Percentiles rank a stretch among this genome's conserved stretches.
phyloP scores from a whole-genome alignment of 2,797 vertebrate species.

The Pangasius krempfi region DNA sequence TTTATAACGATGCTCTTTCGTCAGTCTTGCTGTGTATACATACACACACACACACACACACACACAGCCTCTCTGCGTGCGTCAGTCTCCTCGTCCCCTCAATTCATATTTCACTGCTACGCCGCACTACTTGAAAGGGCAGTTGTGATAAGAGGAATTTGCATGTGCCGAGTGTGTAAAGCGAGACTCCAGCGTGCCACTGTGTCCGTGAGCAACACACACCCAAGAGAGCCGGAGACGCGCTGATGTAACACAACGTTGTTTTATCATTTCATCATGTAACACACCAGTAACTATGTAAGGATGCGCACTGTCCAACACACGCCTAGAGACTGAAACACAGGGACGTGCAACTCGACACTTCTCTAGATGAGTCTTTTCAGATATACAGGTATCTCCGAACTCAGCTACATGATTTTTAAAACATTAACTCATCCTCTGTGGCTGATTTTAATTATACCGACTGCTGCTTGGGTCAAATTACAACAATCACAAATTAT shows the following conservation, averaged over 20 bases:
- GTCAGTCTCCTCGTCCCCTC: conserved; percentile 13
- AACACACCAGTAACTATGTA: background rate
- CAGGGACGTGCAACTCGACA: background rate
- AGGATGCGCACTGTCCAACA: background rate
- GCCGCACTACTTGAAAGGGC: conserved; percentile 61
- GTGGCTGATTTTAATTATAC: background rate
- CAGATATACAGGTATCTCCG: background rate
- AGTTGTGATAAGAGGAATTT: conserved; percentile 60
- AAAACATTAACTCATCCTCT: background rate
- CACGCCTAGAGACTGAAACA: background rate
- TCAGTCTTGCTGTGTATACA: conserved; percentile 4
- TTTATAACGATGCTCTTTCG: conserved; percentile 21
- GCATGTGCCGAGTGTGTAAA: conserved; percentile 65
- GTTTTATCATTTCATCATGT: conserved; percentile 6
- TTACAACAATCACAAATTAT: background rate
- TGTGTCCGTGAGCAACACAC: background rate
- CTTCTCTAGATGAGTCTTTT: background rate
- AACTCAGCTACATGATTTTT: background rate
- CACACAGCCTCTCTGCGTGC: background rate
- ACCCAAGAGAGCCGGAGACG: background rate
- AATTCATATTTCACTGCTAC: conserved; percentile 30
- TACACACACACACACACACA: background rate
- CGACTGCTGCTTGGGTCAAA: background rate
- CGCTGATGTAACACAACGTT: conserved; percentile 8
- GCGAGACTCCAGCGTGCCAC: conserved; percentile 35